Evolutionary conservation across 1,140 invertebrate genomes (phyloP).

Genomic region (Ceratina australensis): DNA sequence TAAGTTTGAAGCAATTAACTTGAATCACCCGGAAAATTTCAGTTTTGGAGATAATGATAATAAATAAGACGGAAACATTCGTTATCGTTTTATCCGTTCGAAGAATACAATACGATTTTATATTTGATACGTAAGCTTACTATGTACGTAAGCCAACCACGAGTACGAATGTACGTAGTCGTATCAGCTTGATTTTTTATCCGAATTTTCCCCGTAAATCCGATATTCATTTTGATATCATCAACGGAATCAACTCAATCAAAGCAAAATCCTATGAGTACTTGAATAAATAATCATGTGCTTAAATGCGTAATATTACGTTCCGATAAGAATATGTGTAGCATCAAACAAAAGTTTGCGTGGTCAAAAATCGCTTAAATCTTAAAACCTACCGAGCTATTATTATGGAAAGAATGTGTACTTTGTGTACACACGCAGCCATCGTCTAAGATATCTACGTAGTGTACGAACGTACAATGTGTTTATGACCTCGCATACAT

Average conservation of each 20-base stretch:
- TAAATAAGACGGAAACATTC: neutral
- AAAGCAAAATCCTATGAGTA: too few species aligned
- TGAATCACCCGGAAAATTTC: neutral
- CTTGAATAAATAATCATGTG: neutral
- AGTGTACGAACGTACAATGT: neutral
- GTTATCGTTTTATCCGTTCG: neutral
- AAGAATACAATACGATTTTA: too few species aligned
- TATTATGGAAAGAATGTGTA: neutral
- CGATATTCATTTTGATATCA: neutral
- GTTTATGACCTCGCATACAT: neutral
- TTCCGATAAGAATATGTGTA: too few species aligned
- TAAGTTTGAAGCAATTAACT: neutral
- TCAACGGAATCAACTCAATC: neutral
- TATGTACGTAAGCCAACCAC: too few species aligned
- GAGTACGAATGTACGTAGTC: too few species aligned
- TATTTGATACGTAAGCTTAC: too few species aligned
- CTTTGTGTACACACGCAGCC: neutral
- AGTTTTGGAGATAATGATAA: constrained; percentile 8
- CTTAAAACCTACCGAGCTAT: too few species aligned
- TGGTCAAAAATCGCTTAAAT: too few species aligned
- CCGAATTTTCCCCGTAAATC: too few species aligned
- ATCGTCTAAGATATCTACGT: neutral
- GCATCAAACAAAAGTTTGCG: too few species aligned
- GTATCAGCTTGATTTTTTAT: too few species aligned
- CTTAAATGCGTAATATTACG: neutral